Evolutionary conservation across 2,113 vertebrate species (phyloP), one percentile per base, ranked within the genome.

Genomic region (Aplodontia rufa): DNA sequence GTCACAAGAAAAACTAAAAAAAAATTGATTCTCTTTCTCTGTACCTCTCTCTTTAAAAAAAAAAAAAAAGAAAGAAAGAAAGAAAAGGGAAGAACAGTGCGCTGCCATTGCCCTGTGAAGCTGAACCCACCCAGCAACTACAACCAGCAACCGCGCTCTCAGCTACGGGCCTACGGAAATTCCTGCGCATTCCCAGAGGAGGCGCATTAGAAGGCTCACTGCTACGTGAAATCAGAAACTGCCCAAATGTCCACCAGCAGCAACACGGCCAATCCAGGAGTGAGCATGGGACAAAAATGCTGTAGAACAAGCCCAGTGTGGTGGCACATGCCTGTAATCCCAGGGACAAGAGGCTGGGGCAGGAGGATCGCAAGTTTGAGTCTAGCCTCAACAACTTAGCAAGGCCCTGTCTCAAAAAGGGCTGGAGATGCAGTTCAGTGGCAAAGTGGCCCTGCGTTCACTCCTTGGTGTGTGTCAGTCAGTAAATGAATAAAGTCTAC

Each of bases 71-170:
- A n/a, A n/a, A n/a, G n/a, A n/a, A n/a, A n/a, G n/a, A n/a, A n/a
- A n/a, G n/a, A n/a, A n/a, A n/a, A n/a, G n/a, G n/a, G n/a, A n/a
- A n/a, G n/a, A n/a, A n/a, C n/a, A n/a, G n/a, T n/a, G n/a, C n/a
- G n/a, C 2, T 8, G 11, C 55, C 72, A 4, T 2, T 1, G 16
- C 30, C 22, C 12, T 0, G 22, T 13, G 10, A 60, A 8, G 45
- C 30, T 79, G 37, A 62, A 30, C 32, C 42, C 3, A 26, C 0
- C 13, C 58, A 53, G 5, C 66, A n/a, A 2, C 12, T 0, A 0
- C 8, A 30, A 40, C n/a, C 75, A 49, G 82, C 42, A 60, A 47
- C 12, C 24, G 62, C 5, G 32, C 22, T 11, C 55, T 3, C 16
- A 64, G 19, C 19, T n/a, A n/a, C 20, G 13, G 1, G 13, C 2